Percentiles rank a stretch among this genome's conserved stretches.
Evolutionary conservation across 2,888 invertebrate species (phyloP).

Genomic region (Cataglyphis cursor): DNA sequence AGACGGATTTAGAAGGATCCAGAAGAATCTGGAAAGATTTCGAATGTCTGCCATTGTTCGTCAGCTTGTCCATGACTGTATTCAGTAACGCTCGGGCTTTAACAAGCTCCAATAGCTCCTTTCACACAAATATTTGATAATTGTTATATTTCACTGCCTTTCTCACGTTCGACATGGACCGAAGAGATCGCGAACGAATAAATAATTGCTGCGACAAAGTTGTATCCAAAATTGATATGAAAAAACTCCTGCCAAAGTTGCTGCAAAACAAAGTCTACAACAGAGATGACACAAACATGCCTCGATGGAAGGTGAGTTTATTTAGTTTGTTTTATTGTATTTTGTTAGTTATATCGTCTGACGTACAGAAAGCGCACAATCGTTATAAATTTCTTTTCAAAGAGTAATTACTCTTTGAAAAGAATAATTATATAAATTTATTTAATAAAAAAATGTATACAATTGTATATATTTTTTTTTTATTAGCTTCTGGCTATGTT

Average conservation of each 20-base stretch:
- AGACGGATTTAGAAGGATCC: no score
- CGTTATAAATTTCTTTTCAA: neutral
- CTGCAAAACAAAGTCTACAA: slow-evolving; percentile 81
- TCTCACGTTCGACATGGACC: slow-evolving; percentile 75
- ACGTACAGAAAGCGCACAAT: neutral
- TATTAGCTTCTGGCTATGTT: no score
- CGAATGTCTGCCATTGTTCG: no score
- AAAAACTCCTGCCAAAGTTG: slow-evolving; percentile 79
- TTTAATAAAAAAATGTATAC: no score
- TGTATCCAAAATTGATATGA: slow-evolving; percentile 73
- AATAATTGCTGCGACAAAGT: slow-evolving; percentile 75
- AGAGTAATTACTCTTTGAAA: no score
- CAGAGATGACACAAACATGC: slow-evolving; percentile 81
- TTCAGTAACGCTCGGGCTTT: no score
- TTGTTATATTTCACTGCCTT: neutral
- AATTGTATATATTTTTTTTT: no score
- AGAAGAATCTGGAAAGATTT: no score
- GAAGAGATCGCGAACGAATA: slow-evolving; percentile 76
- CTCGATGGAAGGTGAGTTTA: slow-evolving; percentile 79
- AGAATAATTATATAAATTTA: no score
- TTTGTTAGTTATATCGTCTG: neutral
- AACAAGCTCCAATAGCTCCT: neutral
- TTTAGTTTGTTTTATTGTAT: neutral
- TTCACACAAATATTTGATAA: neutral
- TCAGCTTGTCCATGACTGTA: no score